Evolutionary conservation across 2,113 vertebrate species (phyloP), one percentile per base, ranked within the genome.

Genomic region (Bostrychus sinensis): DNA sequence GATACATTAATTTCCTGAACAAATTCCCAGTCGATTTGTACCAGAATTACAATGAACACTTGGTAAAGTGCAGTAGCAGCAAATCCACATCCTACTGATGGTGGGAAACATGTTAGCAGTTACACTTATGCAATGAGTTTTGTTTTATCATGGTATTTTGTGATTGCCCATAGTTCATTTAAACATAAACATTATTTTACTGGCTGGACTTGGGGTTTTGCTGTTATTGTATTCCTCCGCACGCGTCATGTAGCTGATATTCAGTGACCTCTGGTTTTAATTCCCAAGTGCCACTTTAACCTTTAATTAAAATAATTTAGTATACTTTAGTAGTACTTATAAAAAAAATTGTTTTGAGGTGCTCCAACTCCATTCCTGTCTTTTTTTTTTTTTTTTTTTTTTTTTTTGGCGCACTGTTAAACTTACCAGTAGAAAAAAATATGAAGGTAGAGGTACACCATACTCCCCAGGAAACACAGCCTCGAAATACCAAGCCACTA

Each of bases 401-500:
- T 5, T 23, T 17, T 20, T n/a, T 58, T 3, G 8, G 56, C 19
- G 59, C 60, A 26, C 22, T 28, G 1, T 37, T 22, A 62, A 63
- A 85, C 95, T 82, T 91, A 98, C 97, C 97, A 89, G 88, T 38
- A 95, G 3, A 83, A 97, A 98, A 93, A 98, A 99, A 86, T 97
- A 98, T 83, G 94, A 95, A 0, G 95, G 95, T 41, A 93, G 93
- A 0, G 97, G 96, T 55, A 99, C 89, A 0, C 97, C 97, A 0
- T 97, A 97, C 88, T 98, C 95, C 36, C 97, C 97, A 0, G 97
- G 97, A 67, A 98, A 95, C 12, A 98, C 94, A 0, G 95, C 94
- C 82, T 99, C 97, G 87, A 96, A 81, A 0, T 99, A 99, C 95
- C 96, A 98, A 85, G 96, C 92, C 76, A 97, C 93, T 81, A 96